Base-by-base conservation (phyloP, 2,113 vertebrate genomes). In the Misgurnus mizolepis region DNA sequence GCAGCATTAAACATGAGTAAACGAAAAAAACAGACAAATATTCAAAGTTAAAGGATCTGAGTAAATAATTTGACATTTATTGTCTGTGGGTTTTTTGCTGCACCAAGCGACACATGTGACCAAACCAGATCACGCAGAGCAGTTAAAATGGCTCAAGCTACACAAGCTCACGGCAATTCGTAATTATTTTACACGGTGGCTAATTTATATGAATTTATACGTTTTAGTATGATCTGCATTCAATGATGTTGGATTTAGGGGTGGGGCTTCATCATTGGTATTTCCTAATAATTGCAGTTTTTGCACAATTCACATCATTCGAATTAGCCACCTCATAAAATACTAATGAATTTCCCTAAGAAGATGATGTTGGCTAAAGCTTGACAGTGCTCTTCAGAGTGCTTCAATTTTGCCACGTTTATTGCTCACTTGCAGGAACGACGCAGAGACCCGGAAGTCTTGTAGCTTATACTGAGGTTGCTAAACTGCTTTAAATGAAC, bases 391-490 rank as follows among this genome's bases (percentile, higher is more conserved):
- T 47, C 27, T 34, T 34, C 2, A 3, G 4, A 47, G 45, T 47
- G 45, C 45, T 47, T 47, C 10, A 2, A 18, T 53, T 14, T 53
- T 53, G 50, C 15, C 50, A 53, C 4, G 4, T 5, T 14, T 12
- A 4, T 53, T 3, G 1, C 22, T 41, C 34, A 18, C n/a, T 14
- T n/a, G 70, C 4, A 74, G 18, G 9, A 2, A 39, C 11, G 18
- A 53, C 1, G 4, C 11, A 2, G 5, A 34, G 56, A 75, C 4
- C 2, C 1, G 7, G 72, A 64, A 34, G 45, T 62, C 18, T 34
- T 17, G 14, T 75, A 64, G 73, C 58, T 75, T 75, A 75, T 75
- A 50, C 15, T 75, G n/a, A 62, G 56, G 22, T 61, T 12, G 56
- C 56, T 60, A 12, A n/a, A 62, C 41, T 62, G 15, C 5, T 8